Evolutionary conservation across 2,888 invertebrate genomes (phyloP).

Genomic region (Cordylochernes scorpioides): DNA sequence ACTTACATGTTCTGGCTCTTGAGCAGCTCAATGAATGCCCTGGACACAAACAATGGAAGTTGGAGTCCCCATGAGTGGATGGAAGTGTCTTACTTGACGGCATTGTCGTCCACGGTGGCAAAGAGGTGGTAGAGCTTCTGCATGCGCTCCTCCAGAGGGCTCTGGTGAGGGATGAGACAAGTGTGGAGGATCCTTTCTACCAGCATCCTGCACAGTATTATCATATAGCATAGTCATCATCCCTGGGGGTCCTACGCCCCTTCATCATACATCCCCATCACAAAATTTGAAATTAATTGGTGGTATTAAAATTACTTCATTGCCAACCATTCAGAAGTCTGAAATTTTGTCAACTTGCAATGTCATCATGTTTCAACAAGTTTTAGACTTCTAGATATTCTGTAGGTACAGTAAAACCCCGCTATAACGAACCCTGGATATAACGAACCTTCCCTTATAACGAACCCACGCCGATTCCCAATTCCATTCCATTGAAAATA

Average conservation of each 20-base stretch:
- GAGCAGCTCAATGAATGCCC: slow-evolving; percentile 64
- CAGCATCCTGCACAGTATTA: slow-evolving; percentile 29
- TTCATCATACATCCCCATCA: neutral
- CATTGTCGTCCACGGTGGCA: slow-evolving; percentile 76
- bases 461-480: no score
- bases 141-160: slow-evolving; percentile 63
- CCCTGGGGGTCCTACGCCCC: no score
- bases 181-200: slow-evolving; percentile 79
- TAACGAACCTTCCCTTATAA: no score
- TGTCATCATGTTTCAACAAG: no score
- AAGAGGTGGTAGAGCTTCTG: slow-evolving; percentile 66
- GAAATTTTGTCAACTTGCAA: no score
- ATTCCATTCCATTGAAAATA: no score
- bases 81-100: slow-evolving; percentile 35
- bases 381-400: no score
- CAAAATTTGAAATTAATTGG: neutral
- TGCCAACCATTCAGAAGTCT: no score
- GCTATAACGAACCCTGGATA: no score
- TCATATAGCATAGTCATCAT: no score
- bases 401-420: no score
- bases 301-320: no score
- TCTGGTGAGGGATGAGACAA: slow-evolving; percentile 72
- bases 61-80: neutral
- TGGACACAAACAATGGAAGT: slow-evolving; percentile 7
- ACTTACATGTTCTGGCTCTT: slow-evolving; percentile 26